Conservation (phyloP, 2,113 vertebrate genomes). For the Phocoena sinus region DNA sequence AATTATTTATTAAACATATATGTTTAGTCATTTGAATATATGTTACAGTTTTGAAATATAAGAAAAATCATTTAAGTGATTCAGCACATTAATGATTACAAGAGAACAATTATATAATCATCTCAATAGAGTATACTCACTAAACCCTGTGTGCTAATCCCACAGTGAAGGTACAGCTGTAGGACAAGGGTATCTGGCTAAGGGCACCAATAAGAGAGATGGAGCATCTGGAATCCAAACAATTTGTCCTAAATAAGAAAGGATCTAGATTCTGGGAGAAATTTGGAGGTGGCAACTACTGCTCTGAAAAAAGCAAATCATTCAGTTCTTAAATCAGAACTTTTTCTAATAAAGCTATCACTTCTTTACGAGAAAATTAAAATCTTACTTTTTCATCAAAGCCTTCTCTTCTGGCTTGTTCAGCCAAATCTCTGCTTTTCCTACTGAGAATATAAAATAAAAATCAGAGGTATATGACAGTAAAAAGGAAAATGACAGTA, state of each 20-base stretch:
- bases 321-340: neutral
- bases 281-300: neutral
- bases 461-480: conserved; percentile 21
- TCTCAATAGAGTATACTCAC: neutral
- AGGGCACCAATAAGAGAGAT: neutral
- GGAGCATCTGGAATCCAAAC: neutral
- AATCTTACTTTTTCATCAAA: conserved; percentile 66
- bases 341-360: conserved; percentile 13
- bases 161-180: neutral
- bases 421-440: conserved; percentile 15
- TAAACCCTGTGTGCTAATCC: neutral
- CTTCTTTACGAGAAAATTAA: conserved; percentile 48
- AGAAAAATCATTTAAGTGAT: neutral
- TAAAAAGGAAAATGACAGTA: neutral
- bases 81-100: neutral
- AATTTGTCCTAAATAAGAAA: neutral
- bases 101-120: neutral
- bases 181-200: neutral
- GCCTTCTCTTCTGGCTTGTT: conserved; percentile 61
- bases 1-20: neutral
- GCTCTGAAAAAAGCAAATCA: neutral
- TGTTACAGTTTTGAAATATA: neutral
- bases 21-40: neutral
- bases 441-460: conserved; percentile 32
- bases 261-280: neutral